Conservation (phyloP, 2,113 vertebrate species). For the Madoqua kirkii region DNA sequence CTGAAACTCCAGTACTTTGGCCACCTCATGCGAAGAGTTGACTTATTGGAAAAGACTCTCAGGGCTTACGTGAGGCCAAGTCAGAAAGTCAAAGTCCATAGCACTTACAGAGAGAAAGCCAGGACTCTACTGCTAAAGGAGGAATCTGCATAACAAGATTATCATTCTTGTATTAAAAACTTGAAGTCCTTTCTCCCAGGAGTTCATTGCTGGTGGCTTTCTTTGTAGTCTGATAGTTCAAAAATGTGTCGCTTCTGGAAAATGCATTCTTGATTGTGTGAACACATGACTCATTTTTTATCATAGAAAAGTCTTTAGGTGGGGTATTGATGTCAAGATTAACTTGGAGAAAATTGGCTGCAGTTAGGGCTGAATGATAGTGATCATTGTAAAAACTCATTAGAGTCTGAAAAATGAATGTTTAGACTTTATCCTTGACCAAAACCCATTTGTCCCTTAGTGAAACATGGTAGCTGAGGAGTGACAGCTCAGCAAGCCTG, state of each 20-base stretch:
- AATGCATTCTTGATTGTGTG: not conserved
- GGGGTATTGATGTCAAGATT: conserved; percentile 47
- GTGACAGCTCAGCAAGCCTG: not conserved
- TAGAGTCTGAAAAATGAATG: conserved; percentile 30
- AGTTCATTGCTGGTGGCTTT: not conserved
- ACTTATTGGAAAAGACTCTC: not conserved
- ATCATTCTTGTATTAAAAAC: not conserved
- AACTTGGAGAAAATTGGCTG: conserved; percentile 53
- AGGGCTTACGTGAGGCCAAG: not conserved
- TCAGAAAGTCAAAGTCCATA: no score
- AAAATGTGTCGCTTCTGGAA: conserved; percentile 27
- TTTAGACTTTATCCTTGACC: conserved; percentile 33
- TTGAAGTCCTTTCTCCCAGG: not conserved
- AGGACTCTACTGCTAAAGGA: not conserved
- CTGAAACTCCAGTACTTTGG: no score
- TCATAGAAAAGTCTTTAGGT: conserved; percentile 39
- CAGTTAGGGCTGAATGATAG: conserved; percentile 38
- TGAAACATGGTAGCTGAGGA: not conserved
- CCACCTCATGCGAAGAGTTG: no score
- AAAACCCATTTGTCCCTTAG: conserved; percentile 48
- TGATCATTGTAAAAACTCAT: conserved; percentile 43
- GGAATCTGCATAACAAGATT: not conserved
- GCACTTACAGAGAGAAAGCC: not conserved
- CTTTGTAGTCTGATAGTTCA: conserved; percentile 14
- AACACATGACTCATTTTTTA: conserved; percentile 15